These are phyloP conservation scores for Trichogramma evanescens DNA, from an alignment of 2,888 invertebrate genomes.

Conservation along the genomic window DNA sequence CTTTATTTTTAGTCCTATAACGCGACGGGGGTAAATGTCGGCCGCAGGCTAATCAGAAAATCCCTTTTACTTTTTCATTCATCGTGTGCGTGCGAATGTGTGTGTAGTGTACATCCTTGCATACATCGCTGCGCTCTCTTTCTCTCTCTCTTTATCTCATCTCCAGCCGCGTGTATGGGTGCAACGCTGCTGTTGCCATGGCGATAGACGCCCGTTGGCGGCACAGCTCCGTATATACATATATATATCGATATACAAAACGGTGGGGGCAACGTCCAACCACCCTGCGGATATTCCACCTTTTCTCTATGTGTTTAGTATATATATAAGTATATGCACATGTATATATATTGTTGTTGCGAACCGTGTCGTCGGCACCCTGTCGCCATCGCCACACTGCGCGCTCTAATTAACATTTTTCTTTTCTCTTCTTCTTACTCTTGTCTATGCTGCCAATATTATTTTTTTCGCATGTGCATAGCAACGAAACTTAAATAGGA, in stretches of 20 bases:
- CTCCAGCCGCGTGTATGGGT: constrained; percentile 31
- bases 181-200: constrained; percentile 49
- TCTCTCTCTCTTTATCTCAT: not conserved
- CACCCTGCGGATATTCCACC: constrained; percentile 23
- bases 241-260: constrained; percentile 31
- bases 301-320: too few species aligned
- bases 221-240: not conserved
- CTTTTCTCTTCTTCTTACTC: not conserved
- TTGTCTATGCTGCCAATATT: too few species aligned
- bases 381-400: constrained; percentile 10
- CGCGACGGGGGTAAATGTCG: not conserved
- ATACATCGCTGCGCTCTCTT: not conserved
- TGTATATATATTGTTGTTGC: too few species aligned
- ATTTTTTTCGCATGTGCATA: too few species aligned
- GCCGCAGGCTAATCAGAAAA: constrained; percentile 11
- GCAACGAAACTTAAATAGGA: too few species aligned
- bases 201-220: constrained; percentile 49
- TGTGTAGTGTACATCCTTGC: constrained; percentile 3
- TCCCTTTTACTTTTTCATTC: not conserved
- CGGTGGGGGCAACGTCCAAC: constrained; percentile 49
- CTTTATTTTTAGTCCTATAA: not conserved
- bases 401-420: constrained; percentile 9
- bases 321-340: too few species aligned
- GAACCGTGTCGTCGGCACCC: constrained; percentile 8
- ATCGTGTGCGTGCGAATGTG: constrained; percentile 10